A percentile compares a stretch with the other conserved stretches of the same genome.
phyloP scores from a whole-genome alignment of 2,797 vertebrate species.

The Epinephelus awoara region DNA sequence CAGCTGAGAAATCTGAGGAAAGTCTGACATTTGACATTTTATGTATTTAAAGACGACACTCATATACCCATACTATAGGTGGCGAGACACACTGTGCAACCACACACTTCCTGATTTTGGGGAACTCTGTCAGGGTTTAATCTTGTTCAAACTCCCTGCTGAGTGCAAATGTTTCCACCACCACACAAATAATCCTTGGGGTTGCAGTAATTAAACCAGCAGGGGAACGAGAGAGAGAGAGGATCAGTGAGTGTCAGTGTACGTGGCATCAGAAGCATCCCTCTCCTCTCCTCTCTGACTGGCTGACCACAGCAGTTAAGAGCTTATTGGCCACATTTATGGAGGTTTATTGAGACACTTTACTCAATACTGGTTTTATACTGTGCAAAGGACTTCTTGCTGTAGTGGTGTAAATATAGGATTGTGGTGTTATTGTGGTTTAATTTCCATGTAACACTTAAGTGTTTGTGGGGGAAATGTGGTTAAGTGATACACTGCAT shows the following conservation, averaged over 20 bases:
- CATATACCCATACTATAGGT: not conserved
- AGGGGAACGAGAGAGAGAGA: conserved; percentile 42
- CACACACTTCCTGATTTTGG: conserved; percentile 18
- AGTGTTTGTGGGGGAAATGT: not conserved
- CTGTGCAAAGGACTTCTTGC: not conserved
- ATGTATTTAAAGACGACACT: conserved; percentile 1
- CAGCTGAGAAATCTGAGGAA: not conserved
- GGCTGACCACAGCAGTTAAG: conserved; percentile 38
- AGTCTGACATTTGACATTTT: conserved; percentile 5
- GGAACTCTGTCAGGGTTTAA: conserved; percentile 31
- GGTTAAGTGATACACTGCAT: too few species aligned
- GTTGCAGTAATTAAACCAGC: conserved; percentile 74
- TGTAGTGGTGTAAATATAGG: not conserved
- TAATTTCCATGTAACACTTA: not conserved
- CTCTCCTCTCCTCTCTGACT: not conserved
- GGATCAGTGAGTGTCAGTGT: conserved; percentile 8
- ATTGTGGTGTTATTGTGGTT: not conserved
- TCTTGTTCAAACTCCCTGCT: conserved; percentile 45
- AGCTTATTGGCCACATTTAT: conserved; percentile 27
- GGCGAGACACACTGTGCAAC: conserved; percentile 24
- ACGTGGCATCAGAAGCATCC: conserved; percentile 39
- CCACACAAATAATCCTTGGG: conserved; percentile 52
- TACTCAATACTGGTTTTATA: not conserved
- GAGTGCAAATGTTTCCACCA: conserved; percentile 52
- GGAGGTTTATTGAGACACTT: conserved; percentile 20